Conservation (phyloP, 2,888 invertebrate genomes). For the Alsophila aescularia region DNA sequence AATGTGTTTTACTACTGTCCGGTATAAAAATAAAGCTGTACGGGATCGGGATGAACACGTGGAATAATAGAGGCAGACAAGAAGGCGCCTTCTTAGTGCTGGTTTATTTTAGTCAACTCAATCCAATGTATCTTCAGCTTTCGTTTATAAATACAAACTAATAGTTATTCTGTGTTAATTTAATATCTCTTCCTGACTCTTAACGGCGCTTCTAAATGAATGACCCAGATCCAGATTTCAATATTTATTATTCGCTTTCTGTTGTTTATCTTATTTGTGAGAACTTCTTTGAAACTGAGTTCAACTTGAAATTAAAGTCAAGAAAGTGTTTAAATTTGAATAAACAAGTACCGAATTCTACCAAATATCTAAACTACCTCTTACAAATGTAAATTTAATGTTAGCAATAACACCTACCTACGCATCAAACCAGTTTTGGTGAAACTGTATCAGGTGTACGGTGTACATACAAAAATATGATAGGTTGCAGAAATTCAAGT, state of each 20-base stretch:
- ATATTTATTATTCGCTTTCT: slow-evolving; percentile 8
- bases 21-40: slow-evolving; percentile 29
- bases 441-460: too few species aligned
- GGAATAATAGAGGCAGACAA: slow-evolving; percentile 47
- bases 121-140: slow-evolving; percentile 4
- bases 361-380: slow-evolving; percentile 9
- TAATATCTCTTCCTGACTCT: slow-evolving; percentile 3
- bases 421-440: too few species aligned
- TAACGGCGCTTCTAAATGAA: background rate
- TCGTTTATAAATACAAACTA: slow-evolving; percentile 1
- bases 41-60: slow-evolving; percentile 33
- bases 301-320: background rate
- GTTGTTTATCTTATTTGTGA: slow-evolving; percentile 9
- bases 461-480: too few species aligned
- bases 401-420: background rate
- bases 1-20: background rate
- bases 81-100: slow-evolving; percentile 44
- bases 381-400: background rate
- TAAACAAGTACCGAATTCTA: slow-evolving; percentile 6
- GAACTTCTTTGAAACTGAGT: background rate
- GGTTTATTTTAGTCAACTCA: slow-evolving; percentile 19
- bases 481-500: too few species aligned
- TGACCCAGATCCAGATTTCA: slow-evolving; percentile 6
- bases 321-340: background rate
- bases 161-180: too few species aligned